phyloP scores from a whole-genome alignment of 2,888 invertebrate species.

The Allolobophora icterica region DNA sequence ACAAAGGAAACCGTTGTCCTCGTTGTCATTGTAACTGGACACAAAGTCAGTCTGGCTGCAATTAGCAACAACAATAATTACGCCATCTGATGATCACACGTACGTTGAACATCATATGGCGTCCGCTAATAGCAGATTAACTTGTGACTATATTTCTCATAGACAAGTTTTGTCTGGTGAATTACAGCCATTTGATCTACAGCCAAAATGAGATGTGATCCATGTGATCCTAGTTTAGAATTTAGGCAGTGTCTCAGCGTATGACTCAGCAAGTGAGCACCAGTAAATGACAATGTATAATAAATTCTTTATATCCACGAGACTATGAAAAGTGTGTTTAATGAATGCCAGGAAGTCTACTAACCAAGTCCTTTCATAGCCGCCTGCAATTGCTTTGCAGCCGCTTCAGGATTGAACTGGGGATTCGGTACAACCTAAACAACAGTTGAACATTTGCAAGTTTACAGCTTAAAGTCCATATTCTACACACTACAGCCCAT shows the following conservation, averaged over 20 bases:
- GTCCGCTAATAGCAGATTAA: not conserved
- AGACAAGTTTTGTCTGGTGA: not conserved
- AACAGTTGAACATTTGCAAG: not conserved
- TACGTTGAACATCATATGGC: not conserved
- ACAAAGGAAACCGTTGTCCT: not conserved
- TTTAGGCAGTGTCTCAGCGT: not conserved
- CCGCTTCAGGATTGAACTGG: conserved; percentile 61
- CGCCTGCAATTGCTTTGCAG: conserved; percentile 60
- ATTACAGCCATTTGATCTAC: not conserved
- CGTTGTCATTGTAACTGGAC: not conserved
- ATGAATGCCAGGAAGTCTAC: conserved; percentile 26
- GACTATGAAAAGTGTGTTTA: not conserved
- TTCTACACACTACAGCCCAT: not conserved
- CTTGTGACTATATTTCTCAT: not conserved
- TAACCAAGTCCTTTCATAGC: conserved; percentile 63
- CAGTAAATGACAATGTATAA: not conserved
- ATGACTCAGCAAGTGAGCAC: not conserved
- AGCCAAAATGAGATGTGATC: not conserved
- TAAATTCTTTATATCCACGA: not conserved
- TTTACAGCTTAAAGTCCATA: not conserved
- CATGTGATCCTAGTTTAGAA: not conserved
- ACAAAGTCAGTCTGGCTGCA: not conserved
- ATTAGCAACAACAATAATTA: not conserved
- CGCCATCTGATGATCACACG: not conserved
- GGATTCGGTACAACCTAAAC: conserved; percentile 38